A percentile compares a stretch with the other conserved stretches of the same genome.
phyloP scores from a whole-genome alignment of 2,888 invertebrate genomes.

The Hypomecis atomaria region DNA sequence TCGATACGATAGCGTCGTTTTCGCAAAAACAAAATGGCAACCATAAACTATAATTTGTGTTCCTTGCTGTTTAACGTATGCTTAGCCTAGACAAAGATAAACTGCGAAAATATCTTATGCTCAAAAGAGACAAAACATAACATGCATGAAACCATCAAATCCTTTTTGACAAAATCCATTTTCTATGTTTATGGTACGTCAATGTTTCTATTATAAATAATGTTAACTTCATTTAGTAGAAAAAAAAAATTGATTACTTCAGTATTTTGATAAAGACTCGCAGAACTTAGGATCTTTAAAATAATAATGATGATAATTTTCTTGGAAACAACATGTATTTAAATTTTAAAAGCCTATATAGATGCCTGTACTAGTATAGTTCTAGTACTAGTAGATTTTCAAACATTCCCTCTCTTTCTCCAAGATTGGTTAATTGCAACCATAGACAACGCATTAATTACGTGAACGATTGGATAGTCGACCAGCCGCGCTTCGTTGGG shows the following conservation, averaged over 20 bases:
- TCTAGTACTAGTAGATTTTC: constrained; percentile 17
- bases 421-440: constrained; percentile 51
- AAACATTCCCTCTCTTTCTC: constrained; percentile 28
- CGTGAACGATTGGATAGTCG: constrained; percentile 76
- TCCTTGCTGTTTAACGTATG: neutral
- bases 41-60: constrained; percentile 43
- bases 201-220: constrained; percentile 9
- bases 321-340: too few relatives aligned
- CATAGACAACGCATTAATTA: constrained; percentile 78
- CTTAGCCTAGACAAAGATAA: constrained; percentile 1
- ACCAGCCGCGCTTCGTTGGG: constrained; percentile 79
- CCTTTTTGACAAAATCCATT: neutral
- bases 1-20: constrained; percentile 48
- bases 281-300: neutral
- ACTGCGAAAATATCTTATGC: neutral
- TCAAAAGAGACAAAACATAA: neutral
- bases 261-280: neutral
- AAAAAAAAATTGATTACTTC: neutral
- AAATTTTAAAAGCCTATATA: too few relatives aligned
- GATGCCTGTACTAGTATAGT: too few relatives aligned
- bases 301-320: too few relatives aligned
- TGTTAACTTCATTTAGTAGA: neutral
- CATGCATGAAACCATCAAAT: neutral
- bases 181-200: neutral
- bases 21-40: constrained; percentile 52